Evolutionary conservation across 2,797 vertebrate genomes (phyloP), one percentile per base, ranked within the genome.

Genomic region (Cryptoblepharus egeriae): DNA sequence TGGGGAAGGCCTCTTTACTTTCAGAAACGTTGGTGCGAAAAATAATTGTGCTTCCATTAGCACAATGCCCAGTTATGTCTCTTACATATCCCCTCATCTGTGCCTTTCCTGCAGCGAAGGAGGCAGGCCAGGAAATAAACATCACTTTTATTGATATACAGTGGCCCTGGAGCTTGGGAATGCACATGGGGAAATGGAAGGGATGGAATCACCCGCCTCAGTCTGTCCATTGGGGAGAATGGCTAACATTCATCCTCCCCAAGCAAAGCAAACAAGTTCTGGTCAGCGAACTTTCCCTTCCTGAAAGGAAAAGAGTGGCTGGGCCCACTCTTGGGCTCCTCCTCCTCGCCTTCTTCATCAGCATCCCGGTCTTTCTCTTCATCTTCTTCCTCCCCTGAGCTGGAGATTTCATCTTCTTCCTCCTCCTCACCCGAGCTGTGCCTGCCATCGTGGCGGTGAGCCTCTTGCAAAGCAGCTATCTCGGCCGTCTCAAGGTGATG

Each of bases 351-450:
- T 75, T 96, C 97, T 57, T 97, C 97, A 42, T 97, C 97, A 0
- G 97, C 97, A 4, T 92, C 94, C 0, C 92, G 90, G 10, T 98
- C 97, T 71, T 95, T 88, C 86, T 95, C 94, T 65, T 96, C 91
- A 68, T 97, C 97, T 16, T 97, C 97, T 86, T 98, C 97, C 30
- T 97, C 97, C 80, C 97, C 97, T 0, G 97, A 97, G 92, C 96
- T 98, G 32, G 97, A 97, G 86, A 97, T 97, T 1, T 95, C 96
- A 0, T 98, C 96, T 32, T 96, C 96, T 1, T 95, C 97, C 1
- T 95, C 94, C 2, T 97, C 94, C 52, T 94, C 94, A 65, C 78
- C 60, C 0, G 77, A 86, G 49, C 88, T 71, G 30, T 2, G 80
- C 79, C 1, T 90, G 93, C 1, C 92, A 28, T 45, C 93, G 67